Base-by-base conservation (phyloP, 2,113 vertebrate species). In the Calypte anna region DNA sequence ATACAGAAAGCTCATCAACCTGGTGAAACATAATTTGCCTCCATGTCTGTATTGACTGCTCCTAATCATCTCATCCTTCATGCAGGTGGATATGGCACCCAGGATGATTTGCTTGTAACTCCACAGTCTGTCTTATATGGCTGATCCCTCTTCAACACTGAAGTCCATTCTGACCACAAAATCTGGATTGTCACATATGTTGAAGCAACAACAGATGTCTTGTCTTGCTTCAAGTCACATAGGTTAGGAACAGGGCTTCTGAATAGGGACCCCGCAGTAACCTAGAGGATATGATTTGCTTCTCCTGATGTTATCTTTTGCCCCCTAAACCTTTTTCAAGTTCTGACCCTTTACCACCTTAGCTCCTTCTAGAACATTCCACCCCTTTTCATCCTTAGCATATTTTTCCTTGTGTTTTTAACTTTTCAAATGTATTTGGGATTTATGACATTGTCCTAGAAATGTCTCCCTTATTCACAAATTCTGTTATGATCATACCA, bases 301-400 rank as follows among this genome's bases (percentile, higher is more conserved):
- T 86, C 30, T 82, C 30, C 10, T 43, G 48, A 63, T 14, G 30
- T 30, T 64, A 38, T 3, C 1, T 44, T 59, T 38, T 36, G 17
- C 6, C 11, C 16, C 3, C 8, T 72, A 8, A 76, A n/a, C 5
- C 2, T 86, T 82, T 70, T 62, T 9, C 19, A 80, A 38, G 5
- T 77, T 80, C 44, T 80, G 0, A 4, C 24, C 6, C 18, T 81
- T 91, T 59, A 53, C 6, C 20, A 67, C 3, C 27, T 72, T 25
- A 31, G 43, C 67, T 91, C 10, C 7, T 76, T 15, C 24, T 54
- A 27, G 82, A 79, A 78, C 62, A 27, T 3, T 28, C 12, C 31
- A 30, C 6, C 5, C 2, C 5, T 72, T 4, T 40, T 20, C 76
- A 31, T 2, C 1, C 9, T 18, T 58, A 63, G 19, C 3, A 9